Evolutionary conservation across 1,140 invertebrate species (phyloP), one percentile per base, ranked within the genome.

Genomic region (Chionoecetes opilio): DNA sequence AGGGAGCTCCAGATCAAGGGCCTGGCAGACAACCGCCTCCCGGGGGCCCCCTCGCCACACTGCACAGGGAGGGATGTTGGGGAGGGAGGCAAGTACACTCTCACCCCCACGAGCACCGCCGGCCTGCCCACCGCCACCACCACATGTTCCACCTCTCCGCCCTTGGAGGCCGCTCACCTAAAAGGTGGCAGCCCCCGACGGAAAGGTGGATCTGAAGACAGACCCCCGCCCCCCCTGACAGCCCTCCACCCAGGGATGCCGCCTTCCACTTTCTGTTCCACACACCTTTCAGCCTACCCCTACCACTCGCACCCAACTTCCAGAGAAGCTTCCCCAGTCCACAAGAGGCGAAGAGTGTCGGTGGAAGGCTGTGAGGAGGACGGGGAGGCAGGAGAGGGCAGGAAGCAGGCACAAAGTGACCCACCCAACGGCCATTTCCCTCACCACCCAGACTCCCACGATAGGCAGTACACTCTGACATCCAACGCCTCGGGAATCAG

Each of bases 1-100:
- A 96, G 97, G 97, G 98, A 98, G 37, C 97, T 99, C 2, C 99
- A 99, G 97, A 99, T 99, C 94, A 97, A 98, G 21, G 98, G 99
- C 2, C 96, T 99, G 95, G 98, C 98, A 91, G 98, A 99, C 96
- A 98, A 99, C 29, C 98, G 93, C 26, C 87, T 96, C 63, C 96
- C 84, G 26, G 94, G 95, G 63, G 95, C 90, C 0, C 82, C 92
- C 53, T 92, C 89, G 17, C 82, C 53, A 21, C 92, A 82, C 3
- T 86, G 87, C 87, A 37, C 38, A 29, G 82, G 86, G 31, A 93
- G 95, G 63, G 95, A 93, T 9, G n/a, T 46, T 34, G 34, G 85
- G 38, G 90, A 90, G 21, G 21, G 38, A 91, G 63, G 37, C 6
- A 84, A 82, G 29, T 87, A 91, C 75, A 89, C 86, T 17, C 53